A percentile compares a stretch with the other conserved stretches of the same genome.
Conservation (phyloP, 2,113 vertebrate genomes). For the Heterocephalus glaber region DNA sequence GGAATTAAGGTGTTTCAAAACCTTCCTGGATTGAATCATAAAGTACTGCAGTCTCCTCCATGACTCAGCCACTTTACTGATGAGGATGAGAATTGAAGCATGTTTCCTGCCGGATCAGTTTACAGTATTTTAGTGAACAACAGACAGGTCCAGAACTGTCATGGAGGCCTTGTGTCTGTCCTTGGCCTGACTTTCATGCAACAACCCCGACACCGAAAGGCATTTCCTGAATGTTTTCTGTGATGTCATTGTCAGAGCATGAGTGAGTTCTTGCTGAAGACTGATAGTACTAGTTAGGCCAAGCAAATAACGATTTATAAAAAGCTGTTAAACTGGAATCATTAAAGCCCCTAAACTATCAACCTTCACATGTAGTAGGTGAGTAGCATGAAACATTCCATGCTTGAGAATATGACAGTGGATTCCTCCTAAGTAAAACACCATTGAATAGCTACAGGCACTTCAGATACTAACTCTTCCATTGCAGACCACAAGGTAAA, state of each 20-base stretch:
- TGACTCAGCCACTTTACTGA: constrained; percentile 4
- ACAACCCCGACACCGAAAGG: not conserved
- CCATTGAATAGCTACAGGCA: not conserved
- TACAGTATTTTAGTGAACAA: not conserved
- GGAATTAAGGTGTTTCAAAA: constrained; percentile 24
- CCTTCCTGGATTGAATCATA: constrained; percentile 37
- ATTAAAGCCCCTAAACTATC: not conserved
- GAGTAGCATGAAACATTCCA: not conserved
- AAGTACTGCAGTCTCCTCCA: not conserved
- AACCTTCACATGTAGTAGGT: not conserved
- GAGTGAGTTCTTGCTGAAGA: not conserved
- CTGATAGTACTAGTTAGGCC: not conserved
- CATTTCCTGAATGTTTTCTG: not conserved
- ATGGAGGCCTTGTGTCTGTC: not conserved
- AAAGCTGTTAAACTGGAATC: not conserved
- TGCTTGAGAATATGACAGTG: not conserved
- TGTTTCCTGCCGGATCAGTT: not conserved
- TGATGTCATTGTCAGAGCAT: not conserved
- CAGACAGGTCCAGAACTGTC: not conserved
- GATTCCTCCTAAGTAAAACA: not conserved
- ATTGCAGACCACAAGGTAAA: not conserved
- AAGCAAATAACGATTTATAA: not conserved
- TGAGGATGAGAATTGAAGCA: not conserved
- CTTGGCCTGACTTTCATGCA: not conserved
- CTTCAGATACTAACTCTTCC: not conserved